A percentile compares a stretch with the other conserved stretches of the same genome.
These are phyloP conservation scores for Rhinichthys klamathensis DNA, from an alignment of 2,113 vertebrate species.

Conservation along the genomic window DNA sequence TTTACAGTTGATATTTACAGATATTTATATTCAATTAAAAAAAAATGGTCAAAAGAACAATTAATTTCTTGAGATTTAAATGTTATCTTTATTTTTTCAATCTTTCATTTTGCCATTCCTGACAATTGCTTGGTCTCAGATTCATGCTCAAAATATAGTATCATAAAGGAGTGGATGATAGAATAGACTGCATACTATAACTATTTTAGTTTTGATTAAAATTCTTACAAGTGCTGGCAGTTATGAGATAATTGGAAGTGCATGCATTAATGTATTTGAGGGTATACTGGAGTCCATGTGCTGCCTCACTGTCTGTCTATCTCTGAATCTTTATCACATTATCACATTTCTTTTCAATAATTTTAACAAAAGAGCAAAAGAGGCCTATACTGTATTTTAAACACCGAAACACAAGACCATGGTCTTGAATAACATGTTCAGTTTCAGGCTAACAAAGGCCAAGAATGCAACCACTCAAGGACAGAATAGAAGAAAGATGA, in stretches of 20 bases:
- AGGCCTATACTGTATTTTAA: background rate
- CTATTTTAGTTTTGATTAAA: background rate
- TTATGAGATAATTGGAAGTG: slow-evolving; percentile 30
- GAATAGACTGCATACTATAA: background rate
- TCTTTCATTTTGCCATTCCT: background rate
- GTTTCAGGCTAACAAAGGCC: background rate
- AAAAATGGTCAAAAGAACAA: background rate
- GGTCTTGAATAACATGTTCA: slow-evolving; percentile 1
- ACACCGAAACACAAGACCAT: background rate
- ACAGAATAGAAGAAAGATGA: background rate
- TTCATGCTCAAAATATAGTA: background rate
- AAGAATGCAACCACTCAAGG: background rate
- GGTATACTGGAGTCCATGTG: background rate
- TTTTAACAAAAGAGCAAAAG: background rate
- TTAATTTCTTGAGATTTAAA: no score
- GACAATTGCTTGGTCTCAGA: background rate
- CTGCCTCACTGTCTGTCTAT: background rate
- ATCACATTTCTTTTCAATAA: background rate
- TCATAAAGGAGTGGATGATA: background rate
- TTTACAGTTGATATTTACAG: background rate
- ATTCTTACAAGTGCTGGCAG: background rate
- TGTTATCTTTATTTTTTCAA: background rate
- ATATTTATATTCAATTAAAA: background rate
- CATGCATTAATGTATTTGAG: slow-evolving; percentile 22
- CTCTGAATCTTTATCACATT: background rate